Evolutionary conservation across 2,797 vertebrate genomes (phyloP).

Genomic region (Agapornis canus): DNA sequence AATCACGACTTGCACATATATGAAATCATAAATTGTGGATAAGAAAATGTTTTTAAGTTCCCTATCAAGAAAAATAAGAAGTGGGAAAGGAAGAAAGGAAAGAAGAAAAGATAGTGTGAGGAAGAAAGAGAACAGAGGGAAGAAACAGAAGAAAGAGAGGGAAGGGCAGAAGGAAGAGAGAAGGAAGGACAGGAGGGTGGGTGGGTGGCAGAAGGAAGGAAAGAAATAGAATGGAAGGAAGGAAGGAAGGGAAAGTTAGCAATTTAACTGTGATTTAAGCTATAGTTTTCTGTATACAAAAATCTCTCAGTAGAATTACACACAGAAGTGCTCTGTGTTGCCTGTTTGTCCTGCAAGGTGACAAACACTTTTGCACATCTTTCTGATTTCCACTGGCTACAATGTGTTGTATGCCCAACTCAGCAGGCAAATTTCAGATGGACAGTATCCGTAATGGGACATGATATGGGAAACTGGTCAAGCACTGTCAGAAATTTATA

Average conservation of each 20-base stretch:
- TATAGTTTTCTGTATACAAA: not conserved
- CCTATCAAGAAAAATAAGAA: not conserved
- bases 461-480: not conserved
- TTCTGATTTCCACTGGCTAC: not conserved
- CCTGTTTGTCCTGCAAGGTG: not conserved
- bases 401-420: not conserved
- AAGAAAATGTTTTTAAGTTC: not conserved
- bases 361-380: not conserved
- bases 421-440: not conserved
- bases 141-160: no score
- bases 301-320: not conserved
- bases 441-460: rapidly evolving
- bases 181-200: not conserved
- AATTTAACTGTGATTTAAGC: not conserved
- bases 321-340: not conserved
- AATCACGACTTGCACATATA: slow-evolving; percentile 43
- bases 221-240: not conserved
- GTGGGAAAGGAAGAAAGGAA: not conserved
- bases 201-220: not conserved
- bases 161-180: not conserved
- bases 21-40: not conserved
- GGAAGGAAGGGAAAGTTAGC: not conserved
- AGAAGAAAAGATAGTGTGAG: not conserved
- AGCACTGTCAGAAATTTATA: not conserved
- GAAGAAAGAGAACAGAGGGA: not conserved